These are phyloP conservation scores for Thinocorus orbignyianus DNA, from an alignment of 2,113 vertebrate genomes.

Conservation along the genomic window DNA sequence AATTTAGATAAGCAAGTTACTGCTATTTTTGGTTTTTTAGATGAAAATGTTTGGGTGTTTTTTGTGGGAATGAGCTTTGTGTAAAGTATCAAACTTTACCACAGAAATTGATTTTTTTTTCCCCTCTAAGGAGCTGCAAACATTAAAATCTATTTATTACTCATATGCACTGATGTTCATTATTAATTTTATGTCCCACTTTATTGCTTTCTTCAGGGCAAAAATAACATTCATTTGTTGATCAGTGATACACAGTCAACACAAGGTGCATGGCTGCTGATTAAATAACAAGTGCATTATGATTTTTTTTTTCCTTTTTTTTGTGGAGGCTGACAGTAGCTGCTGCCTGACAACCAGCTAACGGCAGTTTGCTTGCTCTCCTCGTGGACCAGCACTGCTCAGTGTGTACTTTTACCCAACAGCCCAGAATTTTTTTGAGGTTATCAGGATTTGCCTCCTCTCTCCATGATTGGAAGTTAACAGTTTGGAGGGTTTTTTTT, in stretches of 20 bases:
- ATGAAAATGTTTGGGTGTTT: not conserved
- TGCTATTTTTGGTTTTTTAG: not conserved
- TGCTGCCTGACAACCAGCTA: not conserved
- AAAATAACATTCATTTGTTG: conserved; percentile 23
- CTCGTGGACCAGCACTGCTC: not conserved
- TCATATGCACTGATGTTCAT: not conserved
- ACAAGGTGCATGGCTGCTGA: not conserved
- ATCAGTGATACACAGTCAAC: not conserved
- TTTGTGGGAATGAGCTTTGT: not conserved
- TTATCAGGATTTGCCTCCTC: not conserved
- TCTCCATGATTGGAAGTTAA: not conserved
- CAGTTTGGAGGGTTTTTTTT: fast-evolving
- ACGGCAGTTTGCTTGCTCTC: not conserved
- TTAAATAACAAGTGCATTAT: not conserved
- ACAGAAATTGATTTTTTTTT: conserved; percentile 6
- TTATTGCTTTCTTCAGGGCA: conserved; percentile 29
- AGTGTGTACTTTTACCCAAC: not conserved
- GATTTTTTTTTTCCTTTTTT: not conserved
- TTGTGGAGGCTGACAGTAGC: not conserved
- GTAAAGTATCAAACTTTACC: not conserved
- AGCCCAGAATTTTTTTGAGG: not conserved
- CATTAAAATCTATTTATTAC: conserved; percentile 22
- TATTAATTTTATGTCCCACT: conserved; percentile 19
- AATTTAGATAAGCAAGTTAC: not conserved
- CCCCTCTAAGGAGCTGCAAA: not conserved